Conservation (phyloP, 2,888 invertebrate species). For the Celastrina argiolus region DNA sequence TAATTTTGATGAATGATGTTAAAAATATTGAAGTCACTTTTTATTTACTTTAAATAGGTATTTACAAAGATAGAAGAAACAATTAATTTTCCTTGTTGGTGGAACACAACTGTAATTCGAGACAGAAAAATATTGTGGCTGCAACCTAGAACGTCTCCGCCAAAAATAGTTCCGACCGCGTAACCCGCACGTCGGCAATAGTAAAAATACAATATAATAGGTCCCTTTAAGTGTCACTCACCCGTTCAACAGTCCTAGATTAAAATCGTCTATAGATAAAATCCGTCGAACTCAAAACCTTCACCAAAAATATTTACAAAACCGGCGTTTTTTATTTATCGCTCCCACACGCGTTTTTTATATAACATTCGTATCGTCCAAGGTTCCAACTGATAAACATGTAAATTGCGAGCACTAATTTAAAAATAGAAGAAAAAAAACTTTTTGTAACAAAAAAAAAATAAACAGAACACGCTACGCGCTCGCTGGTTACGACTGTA, state of each 20-base stretch:
- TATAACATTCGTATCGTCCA: constrained; percentile 39
- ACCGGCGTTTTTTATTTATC: constrained; percentile 12
- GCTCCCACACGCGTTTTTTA: constrained; percentile 49
- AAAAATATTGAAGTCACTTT: background rate
- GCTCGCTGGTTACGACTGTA: constrained; percentile 59
- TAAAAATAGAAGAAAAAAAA: constrained; percentile 21
- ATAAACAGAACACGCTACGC: constrained; percentile 51
- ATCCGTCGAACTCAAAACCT: constrained; percentile 55
- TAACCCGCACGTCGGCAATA: constrained; percentile 54
- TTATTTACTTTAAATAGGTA: background rate
- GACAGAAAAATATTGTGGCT: constrained; percentile 53
- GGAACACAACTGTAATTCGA: constrained; percentile 53
- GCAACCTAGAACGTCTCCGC: constrained; percentile 45
- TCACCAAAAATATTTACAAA: constrained; percentile 38
- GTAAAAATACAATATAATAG: constrained; percentile 65
- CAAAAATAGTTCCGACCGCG: constrained; percentile 67
- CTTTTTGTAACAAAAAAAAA: background rate
- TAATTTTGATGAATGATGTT: background rate
- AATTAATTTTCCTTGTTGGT: background rate
- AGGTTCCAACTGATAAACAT: constrained; percentile 33
- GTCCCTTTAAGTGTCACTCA: constrained; percentile 62
- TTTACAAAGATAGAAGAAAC: background rate
- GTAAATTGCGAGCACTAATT: constrained; percentile 30
- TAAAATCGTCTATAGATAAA: constrained; percentile 41
- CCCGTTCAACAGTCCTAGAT: constrained; percentile 50